Base-by-base conservation (phyloP, 37 sponge, comb jelly and placozoan genomes). In the Halisarca cf. caerulea region DNA sequence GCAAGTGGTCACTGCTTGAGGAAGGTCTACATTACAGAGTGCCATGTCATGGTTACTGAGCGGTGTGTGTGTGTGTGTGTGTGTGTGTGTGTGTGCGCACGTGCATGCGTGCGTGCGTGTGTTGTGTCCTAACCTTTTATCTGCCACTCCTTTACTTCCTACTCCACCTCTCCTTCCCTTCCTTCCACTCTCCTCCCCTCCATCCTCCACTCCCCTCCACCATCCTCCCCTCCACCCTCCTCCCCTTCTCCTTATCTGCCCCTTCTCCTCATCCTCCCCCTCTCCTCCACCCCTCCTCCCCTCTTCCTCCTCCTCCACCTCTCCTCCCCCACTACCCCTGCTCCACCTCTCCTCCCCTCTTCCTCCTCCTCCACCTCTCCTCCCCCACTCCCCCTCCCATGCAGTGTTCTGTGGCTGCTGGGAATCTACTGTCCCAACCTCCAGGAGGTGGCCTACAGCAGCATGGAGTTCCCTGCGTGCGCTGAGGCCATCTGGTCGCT, bases 31-130 rank as follows among this genome's bases (percentile, higher is more conserved):
- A 74, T 74, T 44, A 74, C 77, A 5, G 77, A 74, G 21, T 74
- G 77, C 41, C 77, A 74, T 40, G 77, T 74, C 45, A 74, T 74
- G 77, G 45, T 74, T n/a, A 74, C 77, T 41, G 77, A 74, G 1
- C 32, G 77, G 77, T 74, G 36, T 2, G 38, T 82, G 43, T 38
- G 80, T 30, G 4, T 79, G 80, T 25, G 23, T 20, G 57, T 43
- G 44, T 79, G 57, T 51, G 42, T 79, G 80, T 59, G 64, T 81
- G 64, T 41, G 40, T 32, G 7, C 14, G 54, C 0, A 6, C 18
- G 57, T 32, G 23, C 78, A 55, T 77, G 77, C 72, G 78, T 88
- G 40, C 84, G 79, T 32, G 84, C 83, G 53, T 78, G 89, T 40
- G 66, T 36, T 58, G 79, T 79, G 84, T 83, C 84, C 70, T 33